phyloP scores from a whole-genome alignment of 2,888 invertebrate species.

The Thymelicus lineola region DNA sequence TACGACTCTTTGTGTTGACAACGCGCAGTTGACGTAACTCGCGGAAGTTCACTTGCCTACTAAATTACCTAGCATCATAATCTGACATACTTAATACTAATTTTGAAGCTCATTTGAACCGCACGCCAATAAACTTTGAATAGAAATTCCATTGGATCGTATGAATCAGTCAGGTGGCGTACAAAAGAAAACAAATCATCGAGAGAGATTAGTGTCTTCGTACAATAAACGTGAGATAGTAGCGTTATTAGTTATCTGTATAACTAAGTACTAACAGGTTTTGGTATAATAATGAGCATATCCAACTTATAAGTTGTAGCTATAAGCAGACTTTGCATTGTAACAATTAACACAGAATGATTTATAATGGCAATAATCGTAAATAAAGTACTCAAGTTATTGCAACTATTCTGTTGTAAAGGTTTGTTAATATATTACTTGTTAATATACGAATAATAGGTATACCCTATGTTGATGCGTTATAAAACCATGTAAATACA shows the following conservation, averaged over 20 bases:
- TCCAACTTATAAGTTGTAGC: no score
- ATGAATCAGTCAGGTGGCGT: slow-evolving; percentile 35
- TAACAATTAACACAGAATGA: not conserved
- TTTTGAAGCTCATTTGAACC: slow-evolving; percentile 24
- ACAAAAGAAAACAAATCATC: slow-evolving; percentile 37
- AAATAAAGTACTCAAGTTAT: not conserved
- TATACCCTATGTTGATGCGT: no score
- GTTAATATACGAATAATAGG: no score
- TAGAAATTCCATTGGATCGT: slow-evolving; percentile 18
- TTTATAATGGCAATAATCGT: not conserved
- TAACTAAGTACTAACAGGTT: not conserved
- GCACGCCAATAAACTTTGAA: slow-evolving; percentile 15
- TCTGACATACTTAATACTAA: slow-evolving; percentile 29
- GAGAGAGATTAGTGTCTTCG: slow-evolving; percentile 25
- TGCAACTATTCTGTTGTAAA: no score
- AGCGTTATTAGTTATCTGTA: slow-evolving; percentile 20
- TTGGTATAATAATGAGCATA: not conserved
- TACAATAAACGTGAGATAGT: slow-evolving; percentile 27
- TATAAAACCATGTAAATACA: no score
- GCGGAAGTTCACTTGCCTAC: slow-evolving; percentile 9
- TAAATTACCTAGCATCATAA: slow-evolving; percentile 30
- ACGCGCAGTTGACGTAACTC: slow-evolving; percentile 3
- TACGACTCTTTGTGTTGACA: slow-evolving; percentile 19
- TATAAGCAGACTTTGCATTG: no score
- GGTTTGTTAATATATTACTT: no score